Evolutionary conservation across 2,797 vertebrate species (phyloP), one percentile per base, ranked within the genome.

Genomic region (Thunnus albacares): DNA sequence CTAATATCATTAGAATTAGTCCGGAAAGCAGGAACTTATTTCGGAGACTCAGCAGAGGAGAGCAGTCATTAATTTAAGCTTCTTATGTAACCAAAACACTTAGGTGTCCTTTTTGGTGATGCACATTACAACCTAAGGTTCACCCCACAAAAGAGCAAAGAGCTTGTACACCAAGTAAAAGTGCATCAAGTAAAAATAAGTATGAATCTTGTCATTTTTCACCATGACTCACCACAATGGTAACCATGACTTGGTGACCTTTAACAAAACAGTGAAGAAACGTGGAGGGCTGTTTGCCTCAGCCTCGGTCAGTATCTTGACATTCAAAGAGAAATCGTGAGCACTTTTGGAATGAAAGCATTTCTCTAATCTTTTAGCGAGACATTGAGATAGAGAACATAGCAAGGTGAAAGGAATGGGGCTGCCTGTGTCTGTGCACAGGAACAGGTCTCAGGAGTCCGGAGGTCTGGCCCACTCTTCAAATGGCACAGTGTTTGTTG

Each of bases 401-500:
- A 89, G 91, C 91, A 89, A 92, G 94, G 91, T 92, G 94, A 93
- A 95, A 93, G 91, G 90, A 93, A 87, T 87, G 90, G 84, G 88
- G 89, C 90, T 87, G 91, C 83, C 86, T 91, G 84, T 89, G 90
- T 89, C 85, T 83, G 82, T 43, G 86, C 82, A 86, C 86, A 86
- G 84, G 88, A 92, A 89, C 85, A 47, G 89, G 90, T 92, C 92
- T 92, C 87, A 91, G 94, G 94, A 95, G 95, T 95, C 94, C 93
- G 69, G 89, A 94, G 94, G 94, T 95, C 95, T 95, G 95, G 94
- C 94, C 94, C 90, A 26, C 92, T 94, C 94, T 95, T 95, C 95
- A 95, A 94, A 95, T 95, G 93, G 94, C 92, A 92, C 93, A 86
- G 95, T 93, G 94, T 95, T 96, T 95, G 94, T 94, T 95, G 94